Base-by-base conservation (phyloP, 1,140 invertebrate genomes). In the Potamilus streckersoni region DNA sequence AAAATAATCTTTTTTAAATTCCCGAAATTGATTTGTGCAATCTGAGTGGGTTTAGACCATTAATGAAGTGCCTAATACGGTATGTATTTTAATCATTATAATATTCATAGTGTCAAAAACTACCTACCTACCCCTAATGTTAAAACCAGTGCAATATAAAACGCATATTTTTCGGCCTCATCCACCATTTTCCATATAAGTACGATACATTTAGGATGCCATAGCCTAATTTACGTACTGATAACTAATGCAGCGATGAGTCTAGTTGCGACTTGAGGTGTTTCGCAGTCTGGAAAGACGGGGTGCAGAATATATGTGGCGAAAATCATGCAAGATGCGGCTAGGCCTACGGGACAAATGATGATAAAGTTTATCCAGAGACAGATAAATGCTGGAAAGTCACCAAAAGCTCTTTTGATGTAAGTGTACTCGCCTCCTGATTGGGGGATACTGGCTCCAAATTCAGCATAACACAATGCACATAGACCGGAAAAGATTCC, bases 391-490 rank as follows among this genome's bases (percentile, higher is more conserved):
- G 96, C 95, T 2, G 95, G 95, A 59, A 86, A 83, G 73, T 85
- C 84, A 6, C 31, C 98, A 95, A 91, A 98, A 0, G 96, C 96
- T 85, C 96, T 94, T 71, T 93, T 93, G 61, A 99, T 97, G 87
- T 99, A 99, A 0, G 96, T 95, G 89, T 99, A 99, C 91, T 99
- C 97, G 5, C 97, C 98, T 8, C 98, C 98, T 23, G 96, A 98
- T 88, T 97, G 96, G 3, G 96, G 95, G 76, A 99, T 97, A 58
- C 93, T 93, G 89, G 96, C 92, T 92, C 97, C 98, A 71, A 99
- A 91, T 93, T 99, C 98, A 0, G 97, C 97, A 89, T 98, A 99
- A 88, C 97, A 99, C 1, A 99, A 91, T 13, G 87, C 86, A 75
- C 94, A 95, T 81, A 96, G 89, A 75, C 96, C 91, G 2, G 95